phyloP scores from a whole-genome alignment of 2,888 invertebrate species.

The Caenorhabditis sp. region DNA sequence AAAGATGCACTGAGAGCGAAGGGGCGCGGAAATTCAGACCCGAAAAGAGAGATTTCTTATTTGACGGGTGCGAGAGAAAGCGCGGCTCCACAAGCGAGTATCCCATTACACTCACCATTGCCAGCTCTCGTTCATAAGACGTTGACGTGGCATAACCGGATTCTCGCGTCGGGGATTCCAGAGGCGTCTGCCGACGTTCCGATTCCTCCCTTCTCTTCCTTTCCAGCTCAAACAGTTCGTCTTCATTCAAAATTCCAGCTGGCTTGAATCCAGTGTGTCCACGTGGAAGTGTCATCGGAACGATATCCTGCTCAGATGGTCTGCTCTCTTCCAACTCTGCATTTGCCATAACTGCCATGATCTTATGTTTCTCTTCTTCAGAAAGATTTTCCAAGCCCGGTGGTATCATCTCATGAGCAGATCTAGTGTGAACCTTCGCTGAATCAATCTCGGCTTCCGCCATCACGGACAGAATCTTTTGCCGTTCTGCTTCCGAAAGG shows the following conservation, averaged over 20 bases:
- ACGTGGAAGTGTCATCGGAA: slow-evolving; percentile 15
- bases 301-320: neutral
- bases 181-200: slow-evolving; percentile 13
- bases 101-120: slow-evolving; percentile 51
- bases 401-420: slow-evolving; percentile 23
- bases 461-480: slow-evolving; percentile 84
- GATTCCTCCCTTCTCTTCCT: slow-evolving; percentile 13
- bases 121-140: slow-evolving; percentile 63
- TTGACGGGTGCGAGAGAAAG: neutral
- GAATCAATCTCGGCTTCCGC: slow-evolving; percentile 82
- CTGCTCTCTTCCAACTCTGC: slow-evolving; percentile 80
- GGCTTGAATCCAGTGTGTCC: slow-evolving; percentile 43
- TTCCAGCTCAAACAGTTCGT: slow-evolving; percentile 29
- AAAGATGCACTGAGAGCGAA: slow-evolving; percentile 34
- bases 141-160: slow-evolving; percentile 71
- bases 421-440: slow-evolving; percentile 12
- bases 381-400: slow-evolving; percentile 80
- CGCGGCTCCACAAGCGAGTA: neutral
- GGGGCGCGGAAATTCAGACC: slow-evolving; percentile 3
- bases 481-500: slow-evolving; percentile 83
- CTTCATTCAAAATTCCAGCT: slow-evolving; percentile 34
- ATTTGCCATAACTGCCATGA: slow-evolving; percentile 83
- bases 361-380: slow-evolving; percentile 83
- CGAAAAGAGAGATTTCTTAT: slow-evolving; percentile 12
- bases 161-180: slow-evolving; percentile 61